Percentiles rank a stretch among this genome's conserved stretches.
These are phyloP conservation scores for Schizopygopsis malacanthus DNA, from an alignment of 2,797 vertebrate species.

Conservation along the genomic window DNA sequence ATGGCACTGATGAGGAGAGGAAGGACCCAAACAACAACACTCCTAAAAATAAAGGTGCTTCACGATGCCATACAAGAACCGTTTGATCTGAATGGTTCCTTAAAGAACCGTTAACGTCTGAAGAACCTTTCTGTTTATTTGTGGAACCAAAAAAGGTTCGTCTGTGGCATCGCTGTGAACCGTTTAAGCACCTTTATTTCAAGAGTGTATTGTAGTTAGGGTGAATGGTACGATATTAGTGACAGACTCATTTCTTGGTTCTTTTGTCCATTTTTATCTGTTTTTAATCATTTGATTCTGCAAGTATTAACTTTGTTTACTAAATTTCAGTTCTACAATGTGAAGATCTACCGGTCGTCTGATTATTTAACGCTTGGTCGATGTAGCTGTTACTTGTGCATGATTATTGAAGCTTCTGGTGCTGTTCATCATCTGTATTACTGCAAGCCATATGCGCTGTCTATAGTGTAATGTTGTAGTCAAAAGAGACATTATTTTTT, in stretches of 20 bases:
- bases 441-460: constrained; percentile 82
- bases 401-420: constrained; percentile 86
- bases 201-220: background rate
- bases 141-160: too few relatives aligned
- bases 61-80: background rate
- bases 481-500: constrained; percentile 69
- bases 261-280: background rate
- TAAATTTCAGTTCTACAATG: background rate
- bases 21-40: constrained; percentile 4
- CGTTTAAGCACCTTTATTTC: background rate
- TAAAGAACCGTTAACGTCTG: background rate
- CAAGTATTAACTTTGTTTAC: constrained; percentile 40
- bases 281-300: background rate
- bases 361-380: constrained; percentile 1
- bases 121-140: too few relatives aligned
- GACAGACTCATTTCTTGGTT: background rate
- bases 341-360: background rate
- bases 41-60: background rate
- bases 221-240: background rate
- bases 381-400: constrained; percentile 66
- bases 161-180: background rate
- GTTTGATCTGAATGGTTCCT: background rate
- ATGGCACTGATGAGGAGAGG: background rate
- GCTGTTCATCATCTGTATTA: constrained; percentile 75
- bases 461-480: constrained; percentile 77